phyloP scores from a whole-genome alignment of 2,888 invertebrate species.

The Mallateleia sp. region DNA sequence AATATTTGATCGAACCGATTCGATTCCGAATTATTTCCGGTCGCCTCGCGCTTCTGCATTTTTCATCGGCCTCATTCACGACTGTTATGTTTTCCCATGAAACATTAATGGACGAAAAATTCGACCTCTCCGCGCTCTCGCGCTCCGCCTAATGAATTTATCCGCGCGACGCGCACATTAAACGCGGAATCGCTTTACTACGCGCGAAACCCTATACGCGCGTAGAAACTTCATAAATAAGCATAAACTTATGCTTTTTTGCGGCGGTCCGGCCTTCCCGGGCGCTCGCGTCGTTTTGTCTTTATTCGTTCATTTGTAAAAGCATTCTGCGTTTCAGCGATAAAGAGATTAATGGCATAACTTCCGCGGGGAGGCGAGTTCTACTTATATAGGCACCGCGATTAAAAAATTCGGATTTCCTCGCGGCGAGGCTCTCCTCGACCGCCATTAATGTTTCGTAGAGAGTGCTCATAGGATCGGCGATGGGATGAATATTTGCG shows the following conservation, averaged over 20 bases:
- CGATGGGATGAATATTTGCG: conserved; percentile 75
- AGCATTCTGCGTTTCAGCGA: conserved; percentile 70
- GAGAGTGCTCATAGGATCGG: conserved; percentile 33
- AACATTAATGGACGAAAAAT: conserved; percentile 46
- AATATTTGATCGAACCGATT: conserved; percentile 46
- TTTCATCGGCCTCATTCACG: conserved; percentile 53
- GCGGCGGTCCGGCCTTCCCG: background rate
- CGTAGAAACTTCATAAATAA: conserved; percentile 24
- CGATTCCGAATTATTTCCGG: conserved; percentile 8
- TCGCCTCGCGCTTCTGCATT: conserved; percentile 46
- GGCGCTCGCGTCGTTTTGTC: conserved; percentile 36
- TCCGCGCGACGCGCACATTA: conserved; percentile 19
- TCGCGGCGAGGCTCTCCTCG: conserved; percentile 53
- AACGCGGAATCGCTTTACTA: conserved; percentile 28
- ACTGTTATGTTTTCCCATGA: conserved; percentile 2
- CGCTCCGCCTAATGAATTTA: conserved; percentile 52
- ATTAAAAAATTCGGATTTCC: conserved; percentile 63
- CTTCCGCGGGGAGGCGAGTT: conserved; percentile 63
- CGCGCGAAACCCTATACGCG: background rate
- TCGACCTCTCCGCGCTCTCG: no score
- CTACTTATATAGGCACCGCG: conserved; percentile 53
- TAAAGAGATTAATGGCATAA: conserved; percentile 72
- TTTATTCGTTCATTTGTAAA: conserved; percentile 64
- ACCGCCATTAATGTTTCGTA: conserved; percentile 62
- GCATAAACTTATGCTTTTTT: conserved; percentile 39